Conservation (phyloP, 2,888 invertebrate genomes). For the Branchipolynoe longqiensis region DNA sequence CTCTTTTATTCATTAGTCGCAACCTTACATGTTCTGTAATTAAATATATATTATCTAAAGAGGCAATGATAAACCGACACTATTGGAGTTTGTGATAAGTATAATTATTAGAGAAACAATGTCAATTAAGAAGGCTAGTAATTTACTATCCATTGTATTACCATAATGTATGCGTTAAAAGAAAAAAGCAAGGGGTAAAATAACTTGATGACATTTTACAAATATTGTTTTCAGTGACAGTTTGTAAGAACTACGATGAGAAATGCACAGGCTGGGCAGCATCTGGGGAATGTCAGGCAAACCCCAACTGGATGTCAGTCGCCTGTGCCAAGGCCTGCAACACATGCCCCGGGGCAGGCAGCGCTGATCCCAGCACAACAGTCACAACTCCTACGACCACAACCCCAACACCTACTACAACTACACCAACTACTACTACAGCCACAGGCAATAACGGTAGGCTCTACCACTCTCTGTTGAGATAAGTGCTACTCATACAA, state of each 20-base stretch:
- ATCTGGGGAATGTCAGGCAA: constrained; percentile 56
- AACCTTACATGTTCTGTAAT: no score
- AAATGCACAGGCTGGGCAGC: constrained; percentile 58
- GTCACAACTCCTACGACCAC: neutral
- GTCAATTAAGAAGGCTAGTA: no score
- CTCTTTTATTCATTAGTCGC: no score
- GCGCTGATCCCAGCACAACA: neutral
- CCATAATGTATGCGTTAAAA: neutral
- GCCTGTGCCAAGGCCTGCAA: constrained; percentile 59
- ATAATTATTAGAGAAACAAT: no score
- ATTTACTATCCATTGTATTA: no score
- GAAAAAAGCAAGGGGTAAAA: neutral
- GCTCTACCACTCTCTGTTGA: neutral
- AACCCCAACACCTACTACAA: neutral
- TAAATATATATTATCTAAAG: no score
- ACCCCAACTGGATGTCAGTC: constrained; percentile 58
- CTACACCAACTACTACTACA: constrained; percentile 16
- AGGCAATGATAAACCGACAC: no score
- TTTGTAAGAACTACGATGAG: constrained; percentile 54
- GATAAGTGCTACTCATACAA: no score
- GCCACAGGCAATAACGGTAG: neutral
- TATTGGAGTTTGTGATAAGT: no score
- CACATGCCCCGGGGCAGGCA: constrained; percentile 2
- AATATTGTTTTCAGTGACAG: neutral
- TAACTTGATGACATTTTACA: neutral